Percentiles rank a stretch among this genome's conserved stretches.
These are phyloP conservation scores for Dasyurus viverrinus DNA, from an alignment of 2,113 vertebrate genomes.

Conservation along the genomic window DNA sequence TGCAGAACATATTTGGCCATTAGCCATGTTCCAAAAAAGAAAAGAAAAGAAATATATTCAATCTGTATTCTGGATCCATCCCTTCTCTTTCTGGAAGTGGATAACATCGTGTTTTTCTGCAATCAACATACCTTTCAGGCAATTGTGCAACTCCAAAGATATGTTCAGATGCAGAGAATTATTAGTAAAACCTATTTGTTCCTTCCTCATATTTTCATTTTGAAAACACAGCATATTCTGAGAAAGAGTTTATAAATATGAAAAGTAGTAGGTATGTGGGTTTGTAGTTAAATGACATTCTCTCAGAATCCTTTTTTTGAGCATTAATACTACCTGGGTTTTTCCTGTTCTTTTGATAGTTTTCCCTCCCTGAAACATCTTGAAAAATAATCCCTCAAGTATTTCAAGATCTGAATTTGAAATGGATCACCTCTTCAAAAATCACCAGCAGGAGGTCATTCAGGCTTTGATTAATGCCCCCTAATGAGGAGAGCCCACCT, in stretches of 20 bases:
- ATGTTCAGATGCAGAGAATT: neutral
- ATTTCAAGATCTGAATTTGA: neutral
- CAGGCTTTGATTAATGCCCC: neutral
- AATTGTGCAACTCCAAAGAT: neutral
- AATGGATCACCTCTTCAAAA: neutral
- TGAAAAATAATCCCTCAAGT: neutral
- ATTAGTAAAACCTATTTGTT: neutral
- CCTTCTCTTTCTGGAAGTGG: neutral
- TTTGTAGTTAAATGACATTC: neutral
- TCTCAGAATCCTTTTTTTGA: neutral
- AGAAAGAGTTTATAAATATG: neutral
- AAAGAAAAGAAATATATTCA: neutral
- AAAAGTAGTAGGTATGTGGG: neutral
- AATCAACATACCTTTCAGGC: neutral
- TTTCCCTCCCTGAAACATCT: neutral
- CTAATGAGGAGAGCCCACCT: neutral
- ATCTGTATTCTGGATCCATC: neutral
- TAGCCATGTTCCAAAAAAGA: neutral
- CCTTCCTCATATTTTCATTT: neutral
- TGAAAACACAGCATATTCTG: neutral
- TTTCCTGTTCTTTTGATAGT: neutral
- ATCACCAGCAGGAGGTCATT: neutral
- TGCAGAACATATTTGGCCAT: neutral
- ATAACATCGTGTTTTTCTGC: neutral
- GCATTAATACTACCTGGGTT: neutral